Evolutionary conservation across 2,797 vertebrate species (phyloP).

Genomic region (Holocentrus rufus): DNA sequence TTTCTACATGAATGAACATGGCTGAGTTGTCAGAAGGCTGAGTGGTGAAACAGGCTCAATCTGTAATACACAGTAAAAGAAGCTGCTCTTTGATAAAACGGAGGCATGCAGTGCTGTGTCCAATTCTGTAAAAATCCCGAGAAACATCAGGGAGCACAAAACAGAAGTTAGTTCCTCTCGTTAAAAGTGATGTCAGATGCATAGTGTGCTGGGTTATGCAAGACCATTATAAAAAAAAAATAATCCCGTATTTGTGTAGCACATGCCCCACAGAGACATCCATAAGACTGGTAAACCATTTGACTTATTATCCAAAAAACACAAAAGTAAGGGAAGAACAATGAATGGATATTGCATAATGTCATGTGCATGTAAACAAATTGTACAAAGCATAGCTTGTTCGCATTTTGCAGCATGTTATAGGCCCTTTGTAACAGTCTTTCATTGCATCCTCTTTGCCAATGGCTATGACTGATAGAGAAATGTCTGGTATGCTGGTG

Average conservation of each 20-base stretch:
- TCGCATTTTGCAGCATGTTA: constrained; percentile 75
- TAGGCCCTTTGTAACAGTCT: constrained; percentile 75
- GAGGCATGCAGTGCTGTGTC: constrained; percentile 61
- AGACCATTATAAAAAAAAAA: constrained; percentile 28
- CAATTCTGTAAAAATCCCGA: constrained; percentile 39
- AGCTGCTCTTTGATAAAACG: constrained; percentile 59
- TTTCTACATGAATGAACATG: constrained; percentile 77
- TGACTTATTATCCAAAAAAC: constrained; percentile 36
- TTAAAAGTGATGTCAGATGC: constrained; percentile 66
- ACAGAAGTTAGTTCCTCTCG: constrained; percentile 47
- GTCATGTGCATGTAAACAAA: constrained; percentile 73
- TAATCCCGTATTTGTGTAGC: constrained; percentile 32
- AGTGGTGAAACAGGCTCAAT: constrained; percentile 65
- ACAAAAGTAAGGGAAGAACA: constrained; percentile 11
- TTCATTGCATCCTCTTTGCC: constrained; percentile 58
- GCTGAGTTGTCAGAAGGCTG: constrained; percentile 75
- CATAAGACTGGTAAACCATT: constrained; percentile 34
- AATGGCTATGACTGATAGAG: constrained; percentile 62
- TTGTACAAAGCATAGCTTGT: constrained; percentile 67
- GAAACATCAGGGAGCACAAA: constrained; percentile 23
- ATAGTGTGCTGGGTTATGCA: constrained; percentile 61
- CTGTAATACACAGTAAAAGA: constrained; percentile 53
- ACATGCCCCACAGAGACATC: constrained; percentile 24
- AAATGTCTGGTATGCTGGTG: constrained; percentile 79
- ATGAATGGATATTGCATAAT: constrained; percentile 70